Evolutionary conservation across 2,797 vertebrate genomes (phyloP).

Genomic region (Chelmon rostratus): DNA sequence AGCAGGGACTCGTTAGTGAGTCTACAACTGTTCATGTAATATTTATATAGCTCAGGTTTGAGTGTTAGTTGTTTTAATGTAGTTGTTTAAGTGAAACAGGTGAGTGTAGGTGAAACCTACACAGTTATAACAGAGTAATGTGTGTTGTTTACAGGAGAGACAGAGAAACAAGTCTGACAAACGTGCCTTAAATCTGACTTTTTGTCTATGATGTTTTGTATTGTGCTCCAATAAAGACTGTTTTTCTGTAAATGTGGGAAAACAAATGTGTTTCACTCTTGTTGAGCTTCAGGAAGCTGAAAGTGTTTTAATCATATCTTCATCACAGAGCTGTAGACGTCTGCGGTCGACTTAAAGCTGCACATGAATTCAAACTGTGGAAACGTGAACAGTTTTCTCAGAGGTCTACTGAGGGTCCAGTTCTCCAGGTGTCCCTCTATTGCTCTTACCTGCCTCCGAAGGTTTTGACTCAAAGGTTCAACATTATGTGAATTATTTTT

Average conservation of each 20-base stretch:
- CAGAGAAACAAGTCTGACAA: no score
- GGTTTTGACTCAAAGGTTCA: no score
- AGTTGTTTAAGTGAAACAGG: no score
- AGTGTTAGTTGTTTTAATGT: neutral
- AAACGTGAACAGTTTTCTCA: no score
- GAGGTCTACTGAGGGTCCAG: no score
- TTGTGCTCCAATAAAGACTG: constrained; percentile 43
- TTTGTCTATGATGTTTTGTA: constrained; percentile 11
- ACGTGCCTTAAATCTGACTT: constrained; percentile 20
- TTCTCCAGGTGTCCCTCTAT: no score
- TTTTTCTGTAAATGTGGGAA: constrained; percentile 1
- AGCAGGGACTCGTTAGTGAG: neutral
- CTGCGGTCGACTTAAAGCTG: no score
- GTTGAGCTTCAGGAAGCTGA: neutral
- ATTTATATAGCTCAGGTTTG: neutral
- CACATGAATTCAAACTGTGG: no score
- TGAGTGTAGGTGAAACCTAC: neutral
- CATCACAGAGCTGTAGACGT: neutral
- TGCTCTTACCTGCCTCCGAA: no score
- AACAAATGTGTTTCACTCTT: neutral
- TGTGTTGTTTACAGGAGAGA: neutral
- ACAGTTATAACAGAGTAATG: neutral
- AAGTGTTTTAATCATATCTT: neutral
- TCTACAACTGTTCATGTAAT: neutral
- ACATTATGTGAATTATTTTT: no score